Base-by-base conservation (phyloP, 2,888 invertebrate species). In the Hirtodrosophila cameraria region DNA sequence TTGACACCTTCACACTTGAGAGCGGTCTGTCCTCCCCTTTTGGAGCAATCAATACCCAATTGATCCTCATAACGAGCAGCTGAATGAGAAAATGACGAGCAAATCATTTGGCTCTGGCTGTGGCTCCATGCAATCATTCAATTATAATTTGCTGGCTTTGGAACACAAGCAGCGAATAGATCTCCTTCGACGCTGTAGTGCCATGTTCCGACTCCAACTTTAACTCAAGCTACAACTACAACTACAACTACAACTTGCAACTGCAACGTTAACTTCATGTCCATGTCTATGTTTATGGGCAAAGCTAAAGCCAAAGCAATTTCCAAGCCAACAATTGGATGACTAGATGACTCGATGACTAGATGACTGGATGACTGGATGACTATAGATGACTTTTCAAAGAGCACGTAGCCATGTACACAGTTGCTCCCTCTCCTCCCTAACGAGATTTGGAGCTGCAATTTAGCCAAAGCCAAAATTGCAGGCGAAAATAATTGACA, bases 91-190 rank as follows among this genome's bases (percentile, higher is more conserved):
- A 84, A 86, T 86, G 85, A 84, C 75, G 78, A 68, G 69, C 72
- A 86, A 82, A 82, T 82, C 78, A 70, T 63, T 84, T 69, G 73
- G 55, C 61, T 48, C 55, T 43, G 12, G 63, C 68, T n/a, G n/a
- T n/a, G n/a, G n/a, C n/a, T n/a, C n/a, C 79, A 69, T 82, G 86
- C 86, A 81, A 86, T 81, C 85, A 86, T 81, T 82, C 82, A 81
- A 82, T 82, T 82, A 84, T 82, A 77, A 86, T 86, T 65, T 62
- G 59, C 78, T 63, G 57, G 38, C 75, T 52, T 55, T 48, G 55
- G 15, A 20, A 36, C 5, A 52, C 61, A 53, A 53, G 35, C 20
- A 45, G 50, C 55, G 41, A 45, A 62, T 50, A 45, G 60, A 68
- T 73, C 74, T 57, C 8, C 23, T 7, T n/a, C n/a, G n/a, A n/a